Evolutionary conservation across 2,797 vertebrate species (phyloP), one percentile per base, ranked within the genome.

Genomic region (Mus caroli): DNA sequence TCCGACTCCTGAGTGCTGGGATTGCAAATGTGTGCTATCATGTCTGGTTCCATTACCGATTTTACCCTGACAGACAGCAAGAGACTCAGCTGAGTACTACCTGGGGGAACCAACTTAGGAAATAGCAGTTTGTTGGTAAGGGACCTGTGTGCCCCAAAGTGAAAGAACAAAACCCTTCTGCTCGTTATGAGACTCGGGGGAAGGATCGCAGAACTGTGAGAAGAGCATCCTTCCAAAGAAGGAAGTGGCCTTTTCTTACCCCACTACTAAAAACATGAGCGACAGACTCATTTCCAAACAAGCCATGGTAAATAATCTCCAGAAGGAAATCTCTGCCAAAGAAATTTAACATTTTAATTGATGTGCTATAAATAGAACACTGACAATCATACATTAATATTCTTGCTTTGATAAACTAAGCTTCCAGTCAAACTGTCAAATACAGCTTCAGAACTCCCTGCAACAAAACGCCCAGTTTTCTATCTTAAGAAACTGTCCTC

Each of bases 341-440:
- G 56, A 79, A 93, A 85, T 24, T 77, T 10, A 50, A 60, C 85
- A 40, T 13, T 60, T 96, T 88, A 85, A 67, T 94, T 89, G 73
- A 24, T 28, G 56, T 90, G n/a, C 64, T 85, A 69, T 20, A 92
- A 73, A 46, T 34, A 58, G 40, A 92, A 91, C 28, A 34, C 2
- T 52, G 52, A 62, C 40, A 67, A 43, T 37, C 1, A 46, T 24
- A 82, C 0, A 88, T 58, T 43, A 15, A 56, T 28, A 6, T 14
- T 7, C 43, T 60, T 80, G n/a, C 31, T 54, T 12, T 1, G 17
- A 87, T 84, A 93, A 79, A 82, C 24, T n/a, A 58, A 94, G 37
- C 82, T 60, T n/a, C 9, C n/a, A 67, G 34, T 46, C 31, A 40
- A 10, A 86, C 6, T 62, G 60, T 50, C 67, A 67, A 86, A 90